These are phyloP conservation scores for Drosophila ananassae DNA, from an alignment of 1,140 invertebrate species.

Conservation along the genomic window DNA sequence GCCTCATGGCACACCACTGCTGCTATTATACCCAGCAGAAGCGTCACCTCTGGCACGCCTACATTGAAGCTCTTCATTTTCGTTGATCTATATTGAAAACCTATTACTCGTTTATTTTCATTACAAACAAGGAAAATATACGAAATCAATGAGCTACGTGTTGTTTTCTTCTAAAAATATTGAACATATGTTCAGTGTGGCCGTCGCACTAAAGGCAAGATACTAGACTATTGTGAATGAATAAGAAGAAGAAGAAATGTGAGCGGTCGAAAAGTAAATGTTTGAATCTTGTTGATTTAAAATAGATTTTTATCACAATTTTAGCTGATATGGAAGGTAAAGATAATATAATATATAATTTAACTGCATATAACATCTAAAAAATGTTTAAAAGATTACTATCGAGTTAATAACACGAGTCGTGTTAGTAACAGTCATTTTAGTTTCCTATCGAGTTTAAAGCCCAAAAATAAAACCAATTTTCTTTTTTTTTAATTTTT, in stretches of 20 bases:
- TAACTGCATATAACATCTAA: neutral
- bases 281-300: too few relatives aligned
- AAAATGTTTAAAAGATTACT: neutral
- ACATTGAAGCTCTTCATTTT: slow-evolving; percentile 14
- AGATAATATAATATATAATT: too few relatives aligned
- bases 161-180: slow-evolving; percentile 53
- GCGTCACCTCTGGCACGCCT: neutral
- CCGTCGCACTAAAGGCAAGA: neutral
- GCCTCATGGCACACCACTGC: slow-evolving; percentile 85
- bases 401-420: too few relatives aligned
- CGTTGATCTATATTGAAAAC: neutral
- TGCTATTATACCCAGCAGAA: slow-evolving; percentile 36
- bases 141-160: slow-evolving; percentile 44
- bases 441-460: neutral
- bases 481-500: slow-evolving; percentile 44
- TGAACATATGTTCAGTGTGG: slow-evolving; percentile 43
- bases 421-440: neutral
- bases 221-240: neutral
- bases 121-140: slow-evolving; percentile 17
- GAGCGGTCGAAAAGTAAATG: too few relatives aligned
- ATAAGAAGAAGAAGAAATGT: neutral
- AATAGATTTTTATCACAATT: neutral
- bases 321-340: neutral
- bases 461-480: neutral
- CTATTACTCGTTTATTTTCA: slow-evolving; percentile 34